These are phyloP conservation scores for Drosophila saltans DNA, from an alignment of 1,140 invertebrate species.

Conservation along the genomic window DNA sequence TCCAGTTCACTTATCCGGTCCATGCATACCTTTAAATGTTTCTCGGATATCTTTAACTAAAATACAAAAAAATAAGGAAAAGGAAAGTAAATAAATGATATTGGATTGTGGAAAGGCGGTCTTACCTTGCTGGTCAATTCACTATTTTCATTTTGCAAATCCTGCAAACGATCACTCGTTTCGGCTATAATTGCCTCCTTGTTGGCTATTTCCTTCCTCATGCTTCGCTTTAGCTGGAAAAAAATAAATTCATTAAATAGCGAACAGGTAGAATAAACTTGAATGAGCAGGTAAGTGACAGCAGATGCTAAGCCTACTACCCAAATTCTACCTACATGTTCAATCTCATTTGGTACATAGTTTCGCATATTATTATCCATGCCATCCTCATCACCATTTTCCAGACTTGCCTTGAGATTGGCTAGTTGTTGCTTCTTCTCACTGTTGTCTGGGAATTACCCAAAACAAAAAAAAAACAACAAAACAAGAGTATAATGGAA, in stretches of 20 bases:
- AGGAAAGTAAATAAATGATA: neutral
- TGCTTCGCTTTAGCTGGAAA: conserved; percentile 54
- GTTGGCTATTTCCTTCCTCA: conserved; percentile 48
- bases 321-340: conserved; percentile 53
- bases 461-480: too few relatives aligned
- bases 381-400: conserved; percentile 19
- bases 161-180: conserved; percentile 46
- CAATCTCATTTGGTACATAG: conserved; percentile 37
- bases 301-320: conserved; percentile 15
- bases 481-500: neutral
- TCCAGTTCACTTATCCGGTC: conserved; percentile 56
- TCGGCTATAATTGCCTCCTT: conserved; percentile 47
- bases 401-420: conserved; percentile 20
- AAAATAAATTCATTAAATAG: conserved; percentile 18
- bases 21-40: conserved; percentile 48
- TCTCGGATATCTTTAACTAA: conserved; percentile 45
- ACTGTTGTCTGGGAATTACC: conserved; percentile 29
- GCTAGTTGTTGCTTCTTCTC: conserved; percentile 35
- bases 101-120: neutral
- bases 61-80: neutral
- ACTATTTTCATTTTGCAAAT: conserved; percentile 21
- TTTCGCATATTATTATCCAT: neutral
- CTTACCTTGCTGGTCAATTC: conserved; percentile 41
- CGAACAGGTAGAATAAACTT: conserved; percentile 10
- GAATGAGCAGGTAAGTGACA: conserved; percentile 6